Evolutionary conservation across 2,113 vertebrate genomes (phyloP).

Genomic region (Catharus fuscescens): DNA sequence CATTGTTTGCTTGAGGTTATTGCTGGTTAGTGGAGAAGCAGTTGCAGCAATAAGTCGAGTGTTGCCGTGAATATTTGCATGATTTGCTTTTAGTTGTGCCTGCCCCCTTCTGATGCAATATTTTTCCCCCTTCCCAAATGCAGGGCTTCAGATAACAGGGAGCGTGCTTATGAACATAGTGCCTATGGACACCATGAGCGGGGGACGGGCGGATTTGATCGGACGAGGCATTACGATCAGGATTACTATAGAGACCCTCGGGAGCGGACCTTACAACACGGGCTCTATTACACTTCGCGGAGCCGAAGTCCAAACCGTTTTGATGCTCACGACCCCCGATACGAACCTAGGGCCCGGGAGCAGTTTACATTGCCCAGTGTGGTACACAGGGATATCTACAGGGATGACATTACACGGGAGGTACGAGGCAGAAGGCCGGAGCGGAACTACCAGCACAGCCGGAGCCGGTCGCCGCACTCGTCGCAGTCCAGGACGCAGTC

Average conservation of each 20-base stretch:
- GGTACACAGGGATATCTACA: slow-evolving; percentile 97
- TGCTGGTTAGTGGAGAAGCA: slow-evolving; percentile 60
- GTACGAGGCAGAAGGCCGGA: slow-evolving; percentile 89
- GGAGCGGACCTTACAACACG: slow-evolving; percentile 90
- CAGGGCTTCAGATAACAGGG: slow-evolving; percentile 96
- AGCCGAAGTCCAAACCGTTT: slow-evolving; percentile 96
- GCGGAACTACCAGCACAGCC: slow-evolving; percentile 92
- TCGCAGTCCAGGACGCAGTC: slow-evolving; percentile 93
- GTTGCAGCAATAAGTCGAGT: slow-evolving; percentile 6
- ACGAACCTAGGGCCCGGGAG: slow-evolving; percentile 89
- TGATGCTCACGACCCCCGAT: slow-evolving; percentile 93
- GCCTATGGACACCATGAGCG: slow-evolving; percentile 99
- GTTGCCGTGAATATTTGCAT: slow-evolving; percentile 76
- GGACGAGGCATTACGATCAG: slow-evolving; percentile 95
- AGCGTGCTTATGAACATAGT: slow-evolving; percentile 97
- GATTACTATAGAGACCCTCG: slow-evolving; percentile 97
- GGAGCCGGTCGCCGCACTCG: slow-evolving; percentile 93
- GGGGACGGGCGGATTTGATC: slow-evolving; percentile 92
- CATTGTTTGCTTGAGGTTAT: slow-evolving; percentile 65
- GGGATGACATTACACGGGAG: slow-evolving; percentile 88
- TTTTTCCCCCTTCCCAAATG: slow-evolving; percentile 80
- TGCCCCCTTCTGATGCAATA: slow-evolving; percentile 63
- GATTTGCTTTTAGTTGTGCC: slow-evolving; percentile 60
- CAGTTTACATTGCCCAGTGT: slow-evolving; percentile 94
- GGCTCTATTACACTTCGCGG: slow-evolving; percentile 93